These are phyloP conservation scores for cattle (Bos taurus) DNA, from an alignment of 2,113 vertebrate genomes.

Conservation along the genomic window ARS-UCD2.0 NC_037357.1:101118001-101118500, in stretches of 20 bases:
- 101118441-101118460: background rate
- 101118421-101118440: background rate
- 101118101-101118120: background rate
- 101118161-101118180: background rate
- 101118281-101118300: background rate
- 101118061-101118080: background rate
- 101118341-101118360: background rate
- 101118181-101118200: background rate
- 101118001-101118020: background rate
- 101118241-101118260: background rate
- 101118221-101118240: background rate
- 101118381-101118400: background rate
- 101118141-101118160: background rate
- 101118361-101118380: background rate
- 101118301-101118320: background rate
- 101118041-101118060: background rate
- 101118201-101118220: background rate
- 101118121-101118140: background rate
- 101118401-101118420: background rate
- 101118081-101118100: background rate
- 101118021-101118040: background rate
- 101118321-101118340: background rate
- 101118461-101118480: background rate
- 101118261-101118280: background rate
- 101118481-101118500: background rate